Percentiles rank a stretch among this genome's conserved stretches.
Evolutionary conservation across 1,140 invertebrate genomes (phyloP).

Genomic region (Drosophila elegans): DNA sequence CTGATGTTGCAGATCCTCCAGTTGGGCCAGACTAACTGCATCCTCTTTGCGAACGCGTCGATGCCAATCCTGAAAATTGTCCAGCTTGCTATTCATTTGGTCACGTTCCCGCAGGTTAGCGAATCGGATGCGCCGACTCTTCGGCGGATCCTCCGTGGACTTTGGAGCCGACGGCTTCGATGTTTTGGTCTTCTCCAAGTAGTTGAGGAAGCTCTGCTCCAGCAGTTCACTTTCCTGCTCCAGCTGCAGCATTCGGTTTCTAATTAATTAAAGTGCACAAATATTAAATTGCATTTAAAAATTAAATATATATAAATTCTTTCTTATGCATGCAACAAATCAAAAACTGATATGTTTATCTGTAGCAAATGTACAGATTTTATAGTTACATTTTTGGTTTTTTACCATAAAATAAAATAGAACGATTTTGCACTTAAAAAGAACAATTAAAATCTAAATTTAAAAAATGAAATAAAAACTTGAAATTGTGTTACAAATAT

Average conservation of each 20-base stretch:
- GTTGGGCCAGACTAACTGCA: neutral
- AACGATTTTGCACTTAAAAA: no score
- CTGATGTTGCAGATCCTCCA: neutral
- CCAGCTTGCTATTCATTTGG: conserved; percentile 41
- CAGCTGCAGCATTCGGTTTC: conserved; percentile 72
- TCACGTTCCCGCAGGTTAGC: conserved; percentile 30
- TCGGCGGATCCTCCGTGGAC: neutral
- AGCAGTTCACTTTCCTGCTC: conserved; percentile 77
- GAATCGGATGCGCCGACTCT: neutral
- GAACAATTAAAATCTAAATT: no score
- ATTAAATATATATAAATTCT: no score
- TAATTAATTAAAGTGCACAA: conserved; percentile 1
- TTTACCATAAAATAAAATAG: no score
- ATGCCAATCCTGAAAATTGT: conserved; percentile 46
- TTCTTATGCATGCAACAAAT: no score
- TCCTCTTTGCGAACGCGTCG: conserved; percentile 18
- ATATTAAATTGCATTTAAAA: neutral
- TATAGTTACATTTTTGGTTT: no score
- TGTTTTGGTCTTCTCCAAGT: conserved; percentile 59
- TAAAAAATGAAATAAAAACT: no score
- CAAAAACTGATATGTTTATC: no score
- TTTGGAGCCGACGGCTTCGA: conserved; percentile 8
- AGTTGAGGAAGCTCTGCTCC: conserved; percentile 68
- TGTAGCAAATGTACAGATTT: no score
- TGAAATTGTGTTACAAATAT: no score